Evolutionary conservation across 1,140 invertebrate genomes (phyloP), one percentile per base, ranked within the genome.

Genomic region (Camponotus floridanus): DNA sequence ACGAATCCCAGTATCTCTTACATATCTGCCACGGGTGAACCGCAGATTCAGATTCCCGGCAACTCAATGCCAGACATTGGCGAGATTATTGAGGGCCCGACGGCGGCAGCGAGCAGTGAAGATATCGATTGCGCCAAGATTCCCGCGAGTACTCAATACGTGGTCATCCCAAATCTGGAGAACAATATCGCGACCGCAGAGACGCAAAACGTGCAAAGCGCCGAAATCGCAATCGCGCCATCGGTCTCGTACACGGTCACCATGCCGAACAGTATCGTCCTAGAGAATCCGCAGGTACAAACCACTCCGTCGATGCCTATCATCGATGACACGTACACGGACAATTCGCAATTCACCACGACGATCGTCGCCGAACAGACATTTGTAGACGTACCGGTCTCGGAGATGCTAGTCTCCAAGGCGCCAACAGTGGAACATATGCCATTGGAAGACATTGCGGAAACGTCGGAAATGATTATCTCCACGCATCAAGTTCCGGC

Each of bases 1-100:
- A 96, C 96, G 0, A 97, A 97, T 94, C 96, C 97, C 9, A 95
- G 94, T 36, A 97, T 97, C 85, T 96, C 96, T 1, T 89, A 94
- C 91, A 90, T 96, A 92, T 86, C 92, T 94, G 59, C 90, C 1
- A 67, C 81, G 2, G 87, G 86, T 39, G 92, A 93, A 39, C 59
- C 90, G 3, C 91, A 91, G 68, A 89, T 93, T 39, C 92, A 91
- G 76, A 91, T 93, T 0, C 84, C 93, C 3, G 91, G 87, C 7
- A 94, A 93, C 76, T 94, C 93, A 0, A 93, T 94, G 92, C 92
- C 94, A 11, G 94, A 94, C 67, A 94, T 94, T 74, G 91, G 92
- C 6, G 92, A 95, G 78, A 92, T 93, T 3, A 92, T 94, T 59
- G 92, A 94, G 3, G 87, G 55, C 68, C 39, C 91, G 4, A 68